Percentiles rank a stretch among this genome's conserved stretches.
Conservation (phyloP, 2,888 invertebrate species). For the Ophion ventricosus region DNA sequence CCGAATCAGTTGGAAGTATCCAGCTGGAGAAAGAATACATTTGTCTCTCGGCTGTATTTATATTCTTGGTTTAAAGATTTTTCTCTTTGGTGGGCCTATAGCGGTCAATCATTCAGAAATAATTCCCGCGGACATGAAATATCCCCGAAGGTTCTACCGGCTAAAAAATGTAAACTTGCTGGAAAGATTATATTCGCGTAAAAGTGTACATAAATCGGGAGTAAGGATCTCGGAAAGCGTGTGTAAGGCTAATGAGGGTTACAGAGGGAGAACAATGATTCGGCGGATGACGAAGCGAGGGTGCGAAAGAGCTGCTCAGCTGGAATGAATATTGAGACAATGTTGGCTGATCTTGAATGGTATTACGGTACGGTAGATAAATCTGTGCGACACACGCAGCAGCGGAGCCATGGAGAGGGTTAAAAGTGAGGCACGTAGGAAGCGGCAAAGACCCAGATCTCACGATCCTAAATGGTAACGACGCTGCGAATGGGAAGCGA, state of each 20-base stretch:
- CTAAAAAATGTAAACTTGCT: not conserved
- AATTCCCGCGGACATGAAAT: no score
- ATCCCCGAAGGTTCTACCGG: not conserved
- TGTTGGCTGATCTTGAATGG: constrained; percentile 31
- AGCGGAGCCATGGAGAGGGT: not conserved
- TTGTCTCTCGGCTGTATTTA: no score
- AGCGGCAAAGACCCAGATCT: constrained; percentile 74
- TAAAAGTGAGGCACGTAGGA: constrained; percentile 21
- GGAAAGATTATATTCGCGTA: not conserved
- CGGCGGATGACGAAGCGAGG: constrained; percentile 28
- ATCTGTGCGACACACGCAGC: not conserved
- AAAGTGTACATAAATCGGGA: not conserved
- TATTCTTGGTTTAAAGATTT: no score
- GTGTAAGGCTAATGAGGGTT: constrained; percentile 42
- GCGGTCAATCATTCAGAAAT: no score
- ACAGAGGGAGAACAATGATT: constrained; percentile 54
- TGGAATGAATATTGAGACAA: constrained; percentile 55
- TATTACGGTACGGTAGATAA: constrained; percentile 24
- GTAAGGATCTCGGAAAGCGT: not conserved
- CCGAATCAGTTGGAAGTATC: no score
- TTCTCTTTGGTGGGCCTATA: no score
- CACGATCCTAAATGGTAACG: constrained; percentile 80
- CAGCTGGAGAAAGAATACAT: no score
- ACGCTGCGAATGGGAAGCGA: constrained; percentile 65
- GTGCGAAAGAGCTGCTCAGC: constrained; percentile 48